Percentiles rank a stretch among this genome's conserved stretches.
Evolutionary conservation across 2,888 invertebrate species (phyloP).

Genomic region (Schizotus pectinicornis): DNA sequence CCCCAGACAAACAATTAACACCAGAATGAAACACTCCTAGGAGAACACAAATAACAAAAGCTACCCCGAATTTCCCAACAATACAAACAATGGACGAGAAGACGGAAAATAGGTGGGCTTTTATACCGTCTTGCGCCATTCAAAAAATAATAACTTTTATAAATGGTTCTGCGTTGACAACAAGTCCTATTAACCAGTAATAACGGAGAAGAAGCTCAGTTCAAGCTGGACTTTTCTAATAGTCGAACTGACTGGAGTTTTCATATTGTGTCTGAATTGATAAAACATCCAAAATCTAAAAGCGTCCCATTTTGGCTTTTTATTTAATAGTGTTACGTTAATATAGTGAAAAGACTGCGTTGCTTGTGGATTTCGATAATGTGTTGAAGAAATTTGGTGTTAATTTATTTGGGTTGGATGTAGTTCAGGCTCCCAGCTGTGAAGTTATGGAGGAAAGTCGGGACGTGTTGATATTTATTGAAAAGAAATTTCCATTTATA

Average conservation of each 20-base stretch:
- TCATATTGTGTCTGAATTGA: no score
- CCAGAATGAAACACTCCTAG: slow-evolving; percentile 31
- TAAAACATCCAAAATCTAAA: no score
- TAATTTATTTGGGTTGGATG: no score
- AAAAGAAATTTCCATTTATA: slow-evolving; percentile 16
- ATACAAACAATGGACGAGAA: slow-evolving; percentile 27
- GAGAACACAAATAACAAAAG: slow-evolving; percentile 32
- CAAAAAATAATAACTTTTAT: slow-evolving; percentile 13
- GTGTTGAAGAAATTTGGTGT: no score
- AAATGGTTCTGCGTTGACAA: not conserved
- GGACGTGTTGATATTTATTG: slow-evolving; percentile 10
- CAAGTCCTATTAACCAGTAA: no score
- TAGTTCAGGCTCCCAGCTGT: not conserved
- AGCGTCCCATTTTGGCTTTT: no score
- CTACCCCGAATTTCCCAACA: slow-evolving; percentile 26
- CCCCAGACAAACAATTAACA: slow-evolving; percentile 33
- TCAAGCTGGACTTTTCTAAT: no score
- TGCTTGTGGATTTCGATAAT: no score
- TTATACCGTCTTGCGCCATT: slow-evolving; percentile 10
- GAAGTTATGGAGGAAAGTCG: slow-evolving; percentile 3
- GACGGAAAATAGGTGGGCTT: slow-evolving; percentile 28
- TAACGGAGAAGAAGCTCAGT: no score
- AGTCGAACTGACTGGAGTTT: no score
- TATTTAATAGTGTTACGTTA: no score
- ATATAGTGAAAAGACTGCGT: no score